Evolutionary conservation across 53 echinoderm and acorn worm species (phyloP), one percentile per base, ranked within the genome.

Genomic region (Pentamera pediparva): DNA sequence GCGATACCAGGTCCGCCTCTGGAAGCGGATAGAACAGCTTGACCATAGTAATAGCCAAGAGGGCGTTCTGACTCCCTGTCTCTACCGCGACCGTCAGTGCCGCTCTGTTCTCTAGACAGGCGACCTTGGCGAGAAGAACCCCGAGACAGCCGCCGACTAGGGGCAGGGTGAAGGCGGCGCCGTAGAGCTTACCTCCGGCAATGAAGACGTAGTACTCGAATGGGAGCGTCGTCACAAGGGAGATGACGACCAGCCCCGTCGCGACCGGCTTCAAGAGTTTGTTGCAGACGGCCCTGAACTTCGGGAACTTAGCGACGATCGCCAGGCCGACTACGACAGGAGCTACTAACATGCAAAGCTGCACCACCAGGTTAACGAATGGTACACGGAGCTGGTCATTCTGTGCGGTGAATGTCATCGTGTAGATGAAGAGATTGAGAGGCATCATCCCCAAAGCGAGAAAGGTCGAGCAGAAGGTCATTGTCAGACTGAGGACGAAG

Each of bases 391-490:
- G 65, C 17, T 77, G 10, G 28, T 82, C 63, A 39, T 86, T 82
- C 5, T 70, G 73, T 4, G 55, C 41, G 37, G 76, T 61, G 49
- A 77, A 70, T 19, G 72, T n/a, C 6, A 39, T 35, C 48, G 78
- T 70, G 43, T 86, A 86, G 34, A 86, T 59, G 41, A 86, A 79
- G 37, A 86, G 63, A 70, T 86, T 86, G 4, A 86, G 73, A 3
- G 87, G 87, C 87, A 86, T 86, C 61, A 86, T 49, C 1, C 87
- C 87, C 24, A 86, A 53, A 28, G 87, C 82, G 5, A 82, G 41
- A n/a, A 86, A 38, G 19, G 87, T 86, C 3, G 87, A 86, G 32
- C 70, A 82, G 33, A 86, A 86, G 17, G 87, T 86, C 87, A 86
- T 86, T 11, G 87, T 86, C 32, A 86, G 57, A 47, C 87, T 86